phyloP scores from a whole-genome alignment of 2,888 invertebrate species.

The Andrena bucephala region DNA sequence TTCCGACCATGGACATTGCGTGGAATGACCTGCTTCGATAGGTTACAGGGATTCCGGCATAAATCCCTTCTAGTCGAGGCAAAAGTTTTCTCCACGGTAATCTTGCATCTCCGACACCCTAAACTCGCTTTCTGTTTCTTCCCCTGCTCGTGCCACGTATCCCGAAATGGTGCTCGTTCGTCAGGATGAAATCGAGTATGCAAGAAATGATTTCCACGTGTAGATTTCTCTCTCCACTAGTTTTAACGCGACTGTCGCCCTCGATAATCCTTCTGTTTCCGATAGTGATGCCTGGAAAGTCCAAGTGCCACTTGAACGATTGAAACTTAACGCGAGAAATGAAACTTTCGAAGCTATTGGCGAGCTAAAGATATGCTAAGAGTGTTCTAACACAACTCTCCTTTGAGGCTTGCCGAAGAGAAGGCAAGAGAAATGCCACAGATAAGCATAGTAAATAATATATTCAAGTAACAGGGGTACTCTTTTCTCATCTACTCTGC shows the following conservation, averaged over 20 bases:
- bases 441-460: slow-evolving; percentile 83
- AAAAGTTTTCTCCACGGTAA: slow-evolving; percentile 72
- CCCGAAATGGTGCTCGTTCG: slow-evolving; percentile 64
- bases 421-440: slow-evolving; percentile 71
- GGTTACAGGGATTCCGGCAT: slow-evolving; percentile 71
- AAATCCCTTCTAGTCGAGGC: slow-evolving; percentile 72
- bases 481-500: slow-evolving; percentile 52
- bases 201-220: slow-evolving; percentile 63
- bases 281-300: background rate
- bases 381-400: slow-evolving; percentile 40
- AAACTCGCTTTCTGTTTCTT: slow-evolving; percentile 58
- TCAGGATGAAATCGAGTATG: slow-evolving; percentile 77
- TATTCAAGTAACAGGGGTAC: slow-evolving; percentile 76
- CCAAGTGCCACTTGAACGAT: background rate
- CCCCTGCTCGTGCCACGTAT: slow-evolving; percentile 36
- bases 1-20: slow-evolving; percentile 69
- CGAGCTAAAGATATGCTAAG: background rate
- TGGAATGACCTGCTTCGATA: slow-evolving; percentile 75
- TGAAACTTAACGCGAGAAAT: background rate
- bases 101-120: slow-evolving; percentile 72
- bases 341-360: slow-evolving; percentile 11
- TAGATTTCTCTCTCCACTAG: slow-evolving; percentile 21
- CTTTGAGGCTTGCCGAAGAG: slow-evolving; percentile 55
- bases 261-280: background rate
- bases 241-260: background rate